Evolutionary conservation across 2,797 vertebrate genomes (phyloP), one percentile per base, ranked within the genome.

Genomic region (Hemitrygon akajei): DNA sequence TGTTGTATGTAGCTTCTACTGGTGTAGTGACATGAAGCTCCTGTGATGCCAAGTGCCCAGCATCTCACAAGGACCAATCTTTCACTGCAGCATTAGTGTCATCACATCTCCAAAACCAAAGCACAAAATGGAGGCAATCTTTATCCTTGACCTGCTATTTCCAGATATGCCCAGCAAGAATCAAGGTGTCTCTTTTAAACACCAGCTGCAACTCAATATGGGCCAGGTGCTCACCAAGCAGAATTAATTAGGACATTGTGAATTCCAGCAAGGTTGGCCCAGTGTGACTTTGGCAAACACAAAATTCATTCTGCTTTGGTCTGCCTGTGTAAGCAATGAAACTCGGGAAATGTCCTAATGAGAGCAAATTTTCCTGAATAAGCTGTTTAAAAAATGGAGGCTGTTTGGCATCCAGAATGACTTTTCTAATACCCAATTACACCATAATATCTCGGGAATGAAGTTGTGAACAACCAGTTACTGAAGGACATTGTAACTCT

Each of bases 151-250:
- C 80, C 40, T 47, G 40, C 16, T 47, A 40, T 81, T 81, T 81
- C 79, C 79, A 81, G 37, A 82, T 47, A 14, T 86, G 82, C 82
- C 82, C 82, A 86, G 5, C 82, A 60, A 58, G 25, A 84, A 84
- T 58, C 47, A 84, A 86, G 27, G 58, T 63, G 27, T 60, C 82
- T 27, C 82, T 60, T n/a, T 86, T 66, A 63, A 63, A n/a, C 30
- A n/a, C 56, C 30, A 60, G 56, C 56, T 63, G 12, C 27, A 86
- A 27, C 25, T 63, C 27, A 58, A 58, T n/a, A 30, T 1, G 16
- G 56, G 82, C 82, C 27, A 30, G 27, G 82, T 30, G 14, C 27
- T 63, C 82, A n/a, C 30, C 82, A n/a, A 63, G 82, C 27, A 63
- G 30, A 16, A 86, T 86, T 86, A 86, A 86, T n/a, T 30, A 86